Conservation (phyloP, 2,797 vertebrate genomes). For the Leuciscus waleckii region DNA sequence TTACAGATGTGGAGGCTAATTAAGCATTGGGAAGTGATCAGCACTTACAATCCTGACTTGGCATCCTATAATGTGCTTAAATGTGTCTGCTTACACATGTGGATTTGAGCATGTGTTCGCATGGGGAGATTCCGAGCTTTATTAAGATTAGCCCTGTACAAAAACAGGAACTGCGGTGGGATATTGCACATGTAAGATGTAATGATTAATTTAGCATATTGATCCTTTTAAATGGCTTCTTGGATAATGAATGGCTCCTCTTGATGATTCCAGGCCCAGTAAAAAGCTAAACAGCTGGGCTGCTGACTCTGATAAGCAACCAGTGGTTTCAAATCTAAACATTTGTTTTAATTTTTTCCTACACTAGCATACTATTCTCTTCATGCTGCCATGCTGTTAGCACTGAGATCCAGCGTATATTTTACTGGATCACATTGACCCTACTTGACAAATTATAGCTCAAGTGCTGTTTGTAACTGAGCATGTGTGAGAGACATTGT, state of each 20-base stretch:
- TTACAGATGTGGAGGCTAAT: slow-evolving; percentile 73
- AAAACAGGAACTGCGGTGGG: slow-evolving; percentile 16
- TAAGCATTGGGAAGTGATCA: slow-evolving; percentile 74
- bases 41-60: slow-evolving; percentile 59
- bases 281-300: slow-evolving; percentile 36
- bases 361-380: background rate
- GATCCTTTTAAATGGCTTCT: slow-evolving; percentile 29
- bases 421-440: slow-evolving; percentile 30
- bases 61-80: slow-evolving; percentile 32
- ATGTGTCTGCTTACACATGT: slow-evolving; percentile 36
- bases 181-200: slow-evolving; percentile 33
- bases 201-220: slow-evolving; percentile 18
- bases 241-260: slow-evolving; percentile 23
- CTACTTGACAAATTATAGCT: slow-evolving; percentile 7
- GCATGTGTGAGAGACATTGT: slow-evolving; percentile 1
- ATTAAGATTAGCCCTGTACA: slow-evolving; percentile 23
- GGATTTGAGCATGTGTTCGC: slow-evolving; percentile 2
- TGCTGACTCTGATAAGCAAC: background rate
- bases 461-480: slow-evolving; percentile 3
- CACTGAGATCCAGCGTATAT: background rate
- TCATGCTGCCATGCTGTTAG: background rate
- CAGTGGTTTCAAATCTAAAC: slow-evolving; percentile 19
- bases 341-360: background rate
- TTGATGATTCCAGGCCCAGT: slow-evolving; percentile 15
- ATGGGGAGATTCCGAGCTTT: slow-evolving; percentile 4